Base-by-base conservation (phyloP, 1,140 invertebrate species). In the Papilio xuthus region DNA sequence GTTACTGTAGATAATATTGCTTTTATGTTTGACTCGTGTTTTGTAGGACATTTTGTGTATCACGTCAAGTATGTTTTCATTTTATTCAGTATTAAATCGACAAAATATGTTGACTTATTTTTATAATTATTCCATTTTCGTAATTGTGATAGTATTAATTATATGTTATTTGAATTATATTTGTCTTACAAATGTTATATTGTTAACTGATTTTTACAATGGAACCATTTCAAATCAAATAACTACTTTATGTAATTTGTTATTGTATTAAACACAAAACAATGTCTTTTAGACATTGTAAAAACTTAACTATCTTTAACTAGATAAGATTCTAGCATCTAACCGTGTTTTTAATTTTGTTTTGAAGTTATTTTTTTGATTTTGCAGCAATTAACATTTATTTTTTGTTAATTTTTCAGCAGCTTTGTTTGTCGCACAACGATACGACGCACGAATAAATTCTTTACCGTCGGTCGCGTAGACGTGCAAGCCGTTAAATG, bases 361-460 rank as follows among this genome's bases (percentile, higher is more conserved):
- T 56, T 8, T 56, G 20, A 20, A 20, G 18, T 20, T 20, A 6
- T 9, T 1, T 26, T 20, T 60, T 12, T 26, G 23, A n/a, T 67
- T 15, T 26, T 67, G 6, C 26, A 18, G 12, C 28, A 23, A 23
- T 70, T 70, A 70, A 70, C 32, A 41, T 37, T 75, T 75, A 26
- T 63, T 44, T 32, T 76, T 76, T 60, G n/a, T n/a, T 42, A 42
- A 63, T 76, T 76, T 76, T 41, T 18, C 74, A 76, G 74, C 50
- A 76, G 74, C 74, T 76, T 76, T 76, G 74, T 76, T 76, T 76
- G 74, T 76, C 60, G 74, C 44, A 76, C 74, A 42, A 60, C 74
- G 23, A 76, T 76, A 76, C 74, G 74, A 60, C 74, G 74, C 32
- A 76, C 74, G 37, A 76, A 76, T 63, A 76, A 76, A 56, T 76